Evolutionary conservation across 2,113 vertebrate genomes (phyloP).

Genomic region (Cynocephalus volans): DNA sequence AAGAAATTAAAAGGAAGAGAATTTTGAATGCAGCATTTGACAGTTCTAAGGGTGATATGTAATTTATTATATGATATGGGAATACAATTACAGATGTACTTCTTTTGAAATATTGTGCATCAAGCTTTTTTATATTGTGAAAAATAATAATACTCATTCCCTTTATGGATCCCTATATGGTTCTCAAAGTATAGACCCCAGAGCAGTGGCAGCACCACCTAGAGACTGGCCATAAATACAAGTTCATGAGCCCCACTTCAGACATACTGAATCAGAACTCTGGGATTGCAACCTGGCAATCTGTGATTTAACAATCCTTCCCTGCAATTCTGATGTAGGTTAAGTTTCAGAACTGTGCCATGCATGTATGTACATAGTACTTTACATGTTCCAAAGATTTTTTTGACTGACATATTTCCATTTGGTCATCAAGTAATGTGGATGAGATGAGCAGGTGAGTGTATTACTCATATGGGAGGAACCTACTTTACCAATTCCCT

Average conservation of each 20-base stretch:
- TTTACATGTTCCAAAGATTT: not conserved
- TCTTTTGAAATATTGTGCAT: not conserved
- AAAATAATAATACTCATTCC: not conserved
- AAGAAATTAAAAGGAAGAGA: not conserved
- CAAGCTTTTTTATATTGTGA: not conserved
- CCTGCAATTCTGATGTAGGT: not conserved
- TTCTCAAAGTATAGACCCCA: not conserved
- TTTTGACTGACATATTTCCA: not conserved
- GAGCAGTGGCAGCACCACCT: not conserved
- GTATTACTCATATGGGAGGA: not conserved
- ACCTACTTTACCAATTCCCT: fast-evolving
- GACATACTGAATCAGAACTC: not conserved
- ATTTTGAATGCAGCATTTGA: not conserved
- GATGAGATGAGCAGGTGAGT: not conserved
- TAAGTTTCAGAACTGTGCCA: not conserved
- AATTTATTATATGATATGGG: not conserved
- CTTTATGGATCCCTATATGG: not conserved
- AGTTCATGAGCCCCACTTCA: not conserved
- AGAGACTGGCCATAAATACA: not conserved
- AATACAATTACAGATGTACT: not conserved
- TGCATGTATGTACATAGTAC: not conserved
- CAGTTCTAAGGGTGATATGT: not conserved
- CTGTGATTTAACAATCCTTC: not conserved
- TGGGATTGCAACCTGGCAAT: not conserved
- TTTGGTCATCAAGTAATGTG: not conserved